Percentiles rank a stretch among this genome's conserved stretches.
Evolutionary conservation across 1,140 invertebrate genomes (phyloP).

Genomic region (Conus ventricosus): DNA sequence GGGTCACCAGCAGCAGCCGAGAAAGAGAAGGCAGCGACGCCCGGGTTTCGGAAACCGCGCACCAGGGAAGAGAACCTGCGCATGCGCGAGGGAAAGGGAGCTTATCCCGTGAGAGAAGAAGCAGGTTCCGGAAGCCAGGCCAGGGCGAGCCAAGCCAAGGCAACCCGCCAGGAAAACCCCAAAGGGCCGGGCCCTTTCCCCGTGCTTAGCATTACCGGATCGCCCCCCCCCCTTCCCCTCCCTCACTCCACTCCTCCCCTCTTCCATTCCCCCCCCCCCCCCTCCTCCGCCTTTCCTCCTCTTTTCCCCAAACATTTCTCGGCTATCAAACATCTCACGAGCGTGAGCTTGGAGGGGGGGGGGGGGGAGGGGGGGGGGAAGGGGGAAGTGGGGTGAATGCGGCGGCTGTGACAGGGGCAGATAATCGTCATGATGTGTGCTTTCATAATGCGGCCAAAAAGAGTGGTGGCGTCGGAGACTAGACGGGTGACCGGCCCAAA

Average conservation of each 20-base stretch:
- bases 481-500: not conserved
- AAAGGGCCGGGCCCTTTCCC: not conserved
- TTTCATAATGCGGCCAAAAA: not conserved
- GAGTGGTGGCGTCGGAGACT: not conserved
- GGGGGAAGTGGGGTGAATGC: no score
- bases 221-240: not conserved
- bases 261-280: no score
- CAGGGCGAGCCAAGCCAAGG: not conserved
- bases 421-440: slow-evolving; percentile 24
- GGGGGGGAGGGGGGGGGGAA: no score
- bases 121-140: no score
- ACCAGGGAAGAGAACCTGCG: no score
- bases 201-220: not conserved
- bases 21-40: no score
- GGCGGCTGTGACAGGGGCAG: slow-evolving; percentile 5
- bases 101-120: no score
- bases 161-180: not conserved
- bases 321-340: slow-evolving; percentile 17
- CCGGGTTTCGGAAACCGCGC: no score
- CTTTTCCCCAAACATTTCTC: not conserved
- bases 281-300: no score
- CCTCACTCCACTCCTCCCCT: not conserved
- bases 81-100: no score
- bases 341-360: not conserved
- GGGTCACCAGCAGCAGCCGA: no score